These are phyloP conservation scores for Melanotaenia boesemani DNA, from an alignment of 2,797 vertebrate genomes.

Conservation along the genomic window DNA sequence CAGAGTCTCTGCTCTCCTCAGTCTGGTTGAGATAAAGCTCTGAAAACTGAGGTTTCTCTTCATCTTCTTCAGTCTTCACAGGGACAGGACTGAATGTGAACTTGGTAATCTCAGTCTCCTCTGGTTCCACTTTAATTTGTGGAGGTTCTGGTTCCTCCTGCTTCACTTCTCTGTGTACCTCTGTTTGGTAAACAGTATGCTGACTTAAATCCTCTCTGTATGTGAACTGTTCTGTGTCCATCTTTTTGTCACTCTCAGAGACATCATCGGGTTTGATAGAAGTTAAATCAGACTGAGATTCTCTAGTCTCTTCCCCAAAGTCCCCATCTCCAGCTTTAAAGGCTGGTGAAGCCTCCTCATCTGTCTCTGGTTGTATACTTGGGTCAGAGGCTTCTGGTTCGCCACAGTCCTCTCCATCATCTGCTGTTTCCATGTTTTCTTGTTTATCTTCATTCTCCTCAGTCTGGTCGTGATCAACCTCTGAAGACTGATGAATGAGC, in stretches of 20 bases:
- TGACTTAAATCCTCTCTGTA: not conserved
- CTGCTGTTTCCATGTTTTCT: not conserved
- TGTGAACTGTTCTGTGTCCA: slow-evolving; percentile 8
- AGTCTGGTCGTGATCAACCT: not conserved
- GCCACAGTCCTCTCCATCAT: slow-evolving; percentile 10
- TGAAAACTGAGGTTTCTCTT: slow-evolving; percentile 13
- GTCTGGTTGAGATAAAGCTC: not conserved
- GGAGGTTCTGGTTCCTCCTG: slow-evolving; percentile 25
- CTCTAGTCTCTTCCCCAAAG: slow-evolving; percentile 25
- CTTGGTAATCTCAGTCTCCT: slow-evolving; percentile 16
- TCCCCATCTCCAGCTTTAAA: slow-evolving; percentile 12
- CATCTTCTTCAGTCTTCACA: slow-evolving; percentile 20
- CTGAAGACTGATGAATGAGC: slow-evolving; percentile 17
- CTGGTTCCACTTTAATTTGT: slow-evolving; percentile 51
- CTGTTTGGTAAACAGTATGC: not conserved
- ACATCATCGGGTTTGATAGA: not conserved
- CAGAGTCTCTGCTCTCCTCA: not conserved
- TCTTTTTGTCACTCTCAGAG: not conserved
- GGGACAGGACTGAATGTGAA: slow-evolving; percentile 9
- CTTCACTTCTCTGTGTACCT: not conserved
- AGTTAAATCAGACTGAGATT: not conserved
- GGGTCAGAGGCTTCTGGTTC: slow-evolving; percentile 2
- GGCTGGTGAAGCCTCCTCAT: not conserved
- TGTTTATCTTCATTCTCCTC: not conserved
- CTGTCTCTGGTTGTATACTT: not conserved